phyloP scores from a whole-genome alignment of 2,113 vertebrate genomes.

The Leptobrachium ailaonicum region DNA sequence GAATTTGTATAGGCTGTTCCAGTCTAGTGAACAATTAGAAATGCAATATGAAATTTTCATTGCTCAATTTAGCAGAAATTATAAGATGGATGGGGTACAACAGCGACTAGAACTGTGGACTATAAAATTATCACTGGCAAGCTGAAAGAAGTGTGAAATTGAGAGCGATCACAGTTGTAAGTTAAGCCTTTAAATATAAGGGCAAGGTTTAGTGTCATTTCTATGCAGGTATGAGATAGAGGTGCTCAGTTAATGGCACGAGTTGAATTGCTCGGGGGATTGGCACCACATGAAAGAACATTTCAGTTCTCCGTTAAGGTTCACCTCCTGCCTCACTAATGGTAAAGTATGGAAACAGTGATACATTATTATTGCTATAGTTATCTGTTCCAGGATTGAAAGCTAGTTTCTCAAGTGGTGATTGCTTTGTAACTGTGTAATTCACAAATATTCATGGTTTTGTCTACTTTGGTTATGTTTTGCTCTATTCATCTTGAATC shows the following conservation, averaged over 20 bases:
- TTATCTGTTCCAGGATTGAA: slow-evolving; percentile 17
- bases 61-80: slow-evolving; percentile 74
- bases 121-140: slow-evolving; percentile 61
- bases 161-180: slow-evolving; percentile 32
- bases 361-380: slow-evolving; percentile 32
- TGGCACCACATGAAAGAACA: slow-evolving; percentile 43
- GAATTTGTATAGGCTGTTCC: slow-evolving; percentile 76
- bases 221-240: slow-evolving; percentile 29
- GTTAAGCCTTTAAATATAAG: slow-evolving; percentile 37
- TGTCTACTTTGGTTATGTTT: neutral
- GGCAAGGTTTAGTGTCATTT: slow-evolving; percentile 32
- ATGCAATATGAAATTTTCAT: slow-evolving; percentile 76
- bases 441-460: neutral
- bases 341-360: slow-evolving; percentile 35
- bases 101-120: slow-evolving; percentile 57
- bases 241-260: slow-evolving; percentile 39
- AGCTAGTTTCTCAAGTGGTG: slow-evolving; percentile 22
- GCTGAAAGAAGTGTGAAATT: slow-evolving; percentile 57
- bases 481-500: slow-evolving; percentile 14
- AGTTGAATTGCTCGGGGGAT: slow-evolving; percentile 40
- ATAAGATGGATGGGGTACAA: slow-evolving; percentile 65
- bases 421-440: neutral
- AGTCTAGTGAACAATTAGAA: slow-evolving; percentile 74
- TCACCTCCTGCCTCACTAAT: slow-evolving; percentile 41
- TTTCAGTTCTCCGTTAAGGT: slow-evolving; percentile 41